These are phyloP conservation scores for Pteronotus mesoamericanus DNA, from an alignment of 2,797 vertebrate species.

Conservation along the genomic window DNA sequence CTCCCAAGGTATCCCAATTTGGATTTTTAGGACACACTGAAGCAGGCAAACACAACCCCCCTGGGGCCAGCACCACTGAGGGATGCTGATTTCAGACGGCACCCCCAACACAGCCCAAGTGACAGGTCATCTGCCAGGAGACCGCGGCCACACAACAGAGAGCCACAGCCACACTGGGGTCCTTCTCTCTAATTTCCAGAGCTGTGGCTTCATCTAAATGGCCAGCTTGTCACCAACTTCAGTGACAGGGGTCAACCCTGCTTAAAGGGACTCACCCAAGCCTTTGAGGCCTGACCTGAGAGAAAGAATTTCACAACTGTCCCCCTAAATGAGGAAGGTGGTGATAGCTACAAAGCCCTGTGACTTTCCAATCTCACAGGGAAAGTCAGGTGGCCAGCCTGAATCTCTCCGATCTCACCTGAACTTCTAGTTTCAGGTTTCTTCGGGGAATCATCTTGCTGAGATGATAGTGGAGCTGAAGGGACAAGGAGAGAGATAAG, in stretches of 20 bases:
- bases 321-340: background rate
- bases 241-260: background rate
- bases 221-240: background rate
- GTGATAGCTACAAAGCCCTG: background rate
- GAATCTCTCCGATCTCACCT: background rate
- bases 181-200: background rate
- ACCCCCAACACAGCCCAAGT: accelerated
- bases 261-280: background rate
- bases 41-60: background rate
- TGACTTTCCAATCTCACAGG: background rate
- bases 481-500: background rate
- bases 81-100: background rate
- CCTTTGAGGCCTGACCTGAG: background rate
- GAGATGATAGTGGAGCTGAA: background rate
- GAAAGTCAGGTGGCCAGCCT: background rate
- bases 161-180: background rate
- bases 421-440: background rate
- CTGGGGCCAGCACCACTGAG: background rate
- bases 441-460: background rate
- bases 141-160: background rate
- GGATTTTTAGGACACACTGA: background rate
- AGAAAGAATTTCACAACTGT: accelerated
- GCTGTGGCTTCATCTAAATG: background rate
- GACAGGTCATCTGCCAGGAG: background rate
- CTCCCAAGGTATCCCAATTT: too few relatives aligned